A percentile compares a stretch with the other conserved stretches of the same genome.
These are phyloP conservation scores for Charaxes varanes DNA, from an alignment of 1,140 invertebrate genomes.

Conservation along the genomic window DNA sequence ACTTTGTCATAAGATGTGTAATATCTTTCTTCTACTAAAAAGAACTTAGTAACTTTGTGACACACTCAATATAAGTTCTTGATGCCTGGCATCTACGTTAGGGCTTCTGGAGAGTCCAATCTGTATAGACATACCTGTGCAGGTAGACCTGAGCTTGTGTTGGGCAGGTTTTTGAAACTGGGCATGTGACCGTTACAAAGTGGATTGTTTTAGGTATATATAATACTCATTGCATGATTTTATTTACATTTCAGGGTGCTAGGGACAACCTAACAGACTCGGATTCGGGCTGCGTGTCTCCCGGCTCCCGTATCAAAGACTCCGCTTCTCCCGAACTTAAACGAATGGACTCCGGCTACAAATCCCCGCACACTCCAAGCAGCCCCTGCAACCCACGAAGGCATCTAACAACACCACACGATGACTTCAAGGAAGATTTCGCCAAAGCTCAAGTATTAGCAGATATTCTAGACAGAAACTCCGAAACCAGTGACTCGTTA, in stretches of 20 bases:
- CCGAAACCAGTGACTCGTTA: conserved; percentile 60
- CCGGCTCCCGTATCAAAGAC: conserved; percentile 69
- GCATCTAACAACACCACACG: conserved; percentile 45
- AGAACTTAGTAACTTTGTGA: no score
- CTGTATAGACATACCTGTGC: no score
- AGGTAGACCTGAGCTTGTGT: no score
- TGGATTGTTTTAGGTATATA: no score
- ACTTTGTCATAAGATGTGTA: no score
- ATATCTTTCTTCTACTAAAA: no score
- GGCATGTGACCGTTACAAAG: no score
- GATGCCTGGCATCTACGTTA: no score
- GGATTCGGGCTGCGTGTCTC: conserved; percentile 72
- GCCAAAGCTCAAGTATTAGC: conserved; percentile 59
- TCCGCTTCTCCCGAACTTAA: conserved; percentile 71
- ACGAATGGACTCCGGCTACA: conserved; percentile 72
- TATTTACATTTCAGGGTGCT: conserved; percentile 44
- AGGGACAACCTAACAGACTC: conserved; percentile 71
- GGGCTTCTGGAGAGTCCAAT: no score
- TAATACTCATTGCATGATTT: no score
- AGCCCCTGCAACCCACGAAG: conserved; percentile 57
- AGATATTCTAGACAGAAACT: conserved; percentile 54
- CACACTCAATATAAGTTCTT: no score
- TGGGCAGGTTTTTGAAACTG: no score
- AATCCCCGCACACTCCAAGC: conserved; percentile 63
- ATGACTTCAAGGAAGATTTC: conserved; percentile 65